These are phyloP conservation scores for Lepas anatifera DNA, from an alignment of 2,888 invertebrate species.

Conservation along the genomic window DNA sequence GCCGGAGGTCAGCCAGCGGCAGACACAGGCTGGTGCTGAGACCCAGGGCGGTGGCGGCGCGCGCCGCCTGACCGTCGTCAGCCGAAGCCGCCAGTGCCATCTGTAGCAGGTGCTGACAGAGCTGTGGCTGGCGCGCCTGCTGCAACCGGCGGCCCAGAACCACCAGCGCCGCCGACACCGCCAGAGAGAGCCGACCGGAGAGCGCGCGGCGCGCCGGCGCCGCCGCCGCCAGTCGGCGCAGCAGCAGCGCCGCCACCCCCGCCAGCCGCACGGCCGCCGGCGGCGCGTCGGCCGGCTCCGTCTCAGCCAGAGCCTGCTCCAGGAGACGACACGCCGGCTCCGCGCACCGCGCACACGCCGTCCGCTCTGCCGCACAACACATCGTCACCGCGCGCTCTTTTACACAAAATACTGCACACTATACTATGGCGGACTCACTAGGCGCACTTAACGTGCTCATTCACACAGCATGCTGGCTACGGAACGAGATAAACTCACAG, in stretches of 20 bases:
- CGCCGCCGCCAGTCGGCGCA: neutral
- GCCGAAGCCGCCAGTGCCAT: neutral
- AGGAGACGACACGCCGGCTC: neutral
- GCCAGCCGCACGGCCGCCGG: neutral
- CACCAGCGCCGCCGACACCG: neutral
- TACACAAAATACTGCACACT: too few species aligned
- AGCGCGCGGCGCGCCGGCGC: neutral
- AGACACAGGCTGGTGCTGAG: neutral
- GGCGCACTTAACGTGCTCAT: too few species aligned
- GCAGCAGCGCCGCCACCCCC: slow-evolving; percentile 5
- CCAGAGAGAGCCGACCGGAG: neutral
- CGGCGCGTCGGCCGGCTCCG: neutral
- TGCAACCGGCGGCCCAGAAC: neutral
- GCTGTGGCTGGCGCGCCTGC: neutral
- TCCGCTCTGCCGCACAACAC: neutral
- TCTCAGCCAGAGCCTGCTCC: neutral
- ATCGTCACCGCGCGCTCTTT: too few species aligned
- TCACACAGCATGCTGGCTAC: too few species aligned
- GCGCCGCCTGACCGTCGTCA: neutral
- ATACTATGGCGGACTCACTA: too few species aligned
- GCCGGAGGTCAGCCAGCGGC: neutral
- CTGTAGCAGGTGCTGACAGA: neutral
- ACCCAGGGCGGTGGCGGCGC: neutral
- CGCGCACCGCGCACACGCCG: neutral
- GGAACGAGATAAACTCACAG: too few species aligned